phyloP scores from a whole-genome alignment of 1,140 invertebrate species.

The Trichomalopsis sarcophagae region DNA sequence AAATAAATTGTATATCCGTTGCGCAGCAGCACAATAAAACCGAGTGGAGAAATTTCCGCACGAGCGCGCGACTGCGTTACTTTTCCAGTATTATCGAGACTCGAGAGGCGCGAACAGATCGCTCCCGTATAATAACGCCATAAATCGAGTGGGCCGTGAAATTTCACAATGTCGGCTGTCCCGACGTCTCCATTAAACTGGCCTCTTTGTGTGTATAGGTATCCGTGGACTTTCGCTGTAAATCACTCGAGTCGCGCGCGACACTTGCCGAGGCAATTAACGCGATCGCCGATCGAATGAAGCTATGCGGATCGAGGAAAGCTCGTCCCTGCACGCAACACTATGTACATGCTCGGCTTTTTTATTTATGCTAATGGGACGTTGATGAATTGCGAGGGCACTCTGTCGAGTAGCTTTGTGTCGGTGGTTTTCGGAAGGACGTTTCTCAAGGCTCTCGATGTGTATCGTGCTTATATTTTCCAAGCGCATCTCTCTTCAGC shows the following conservation, averaged over 20 bases:
- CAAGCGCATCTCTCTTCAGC: not conserved
- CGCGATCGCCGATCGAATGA: not conserved
- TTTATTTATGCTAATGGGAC: slow-evolving; percentile 1
- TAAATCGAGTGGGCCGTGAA: slow-evolving; percentile 43
- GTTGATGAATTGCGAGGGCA: not conserved
- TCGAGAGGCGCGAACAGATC: not conserved
- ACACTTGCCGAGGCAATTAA: slow-evolving; percentile 31
- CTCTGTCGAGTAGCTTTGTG: not conserved
- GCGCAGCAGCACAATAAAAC: slow-evolving; percentile 14
- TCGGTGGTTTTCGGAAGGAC: not conserved
- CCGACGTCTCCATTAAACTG: slow-evolving; percentile 43
- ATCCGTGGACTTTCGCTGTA: not conserved
- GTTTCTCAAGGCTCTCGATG: not conserved
- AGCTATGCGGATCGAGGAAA: not conserved
- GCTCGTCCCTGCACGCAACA: not conserved
- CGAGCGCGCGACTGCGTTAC: not conserved
- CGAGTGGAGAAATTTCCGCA: slow-evolving; percentile 29
- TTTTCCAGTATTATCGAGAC: not conserved
- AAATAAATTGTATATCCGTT: not conserved
- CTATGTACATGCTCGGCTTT: not conserved
- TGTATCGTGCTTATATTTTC: not conserved
- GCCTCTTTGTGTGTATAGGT: not conserved
- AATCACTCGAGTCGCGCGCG: not conserved
- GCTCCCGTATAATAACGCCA: slow-evolving; percentile 40
- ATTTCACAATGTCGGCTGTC: slow-evolving; percentile 31